A percentile compares a stretch with the other conserved stretches of the same genome.
Evolutionary conservation across 2,113 vertebrate species (phyloP).

Genomic region (Dermatemys mawii): DNA sequence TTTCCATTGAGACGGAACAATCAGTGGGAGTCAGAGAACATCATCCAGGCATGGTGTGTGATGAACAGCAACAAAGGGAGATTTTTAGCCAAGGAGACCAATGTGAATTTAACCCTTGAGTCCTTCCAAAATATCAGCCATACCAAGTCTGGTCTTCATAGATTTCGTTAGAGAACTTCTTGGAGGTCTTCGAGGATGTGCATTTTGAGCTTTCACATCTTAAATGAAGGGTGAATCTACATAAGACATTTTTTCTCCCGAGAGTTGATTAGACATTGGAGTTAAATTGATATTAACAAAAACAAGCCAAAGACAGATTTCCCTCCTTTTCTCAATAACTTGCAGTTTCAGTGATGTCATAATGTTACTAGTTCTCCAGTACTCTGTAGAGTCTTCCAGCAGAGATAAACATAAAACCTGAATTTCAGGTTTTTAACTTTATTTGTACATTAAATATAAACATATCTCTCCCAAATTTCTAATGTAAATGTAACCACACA

Average conservation of each 20-base stretch:
- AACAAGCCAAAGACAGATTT: neutral
- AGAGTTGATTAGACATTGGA: neutral
- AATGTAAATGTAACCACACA: neutral
- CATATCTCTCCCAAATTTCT: no score
- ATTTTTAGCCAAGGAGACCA: neutral
- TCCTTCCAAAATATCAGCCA: neutral
- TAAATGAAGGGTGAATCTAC: neutral
- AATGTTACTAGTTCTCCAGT: neutral
- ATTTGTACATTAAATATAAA: no score
- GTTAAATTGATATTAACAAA: neutral
- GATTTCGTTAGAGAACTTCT: rapidly evolving
- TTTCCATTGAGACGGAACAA: neutral
- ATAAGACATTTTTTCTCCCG: neutral
- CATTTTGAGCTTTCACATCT: neutral
- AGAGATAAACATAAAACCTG: no score
- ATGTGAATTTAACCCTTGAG: neutral
- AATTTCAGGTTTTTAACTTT: no score
- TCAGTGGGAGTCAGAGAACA: neutral
- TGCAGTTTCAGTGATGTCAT: no score
- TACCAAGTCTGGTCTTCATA: neutral
- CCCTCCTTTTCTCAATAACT: neutral
- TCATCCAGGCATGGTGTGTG: neutral
- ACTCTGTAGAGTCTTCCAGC: no score
- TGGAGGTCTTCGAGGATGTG: neutral
- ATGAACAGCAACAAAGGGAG: neutral